A percentile compares a stretch with the other conserved stretches of the same genome.
Evolutionary conservation across 2,797 vertebrate genomes (phyloP).

Genomic region (Avahi laniger): DNA sequence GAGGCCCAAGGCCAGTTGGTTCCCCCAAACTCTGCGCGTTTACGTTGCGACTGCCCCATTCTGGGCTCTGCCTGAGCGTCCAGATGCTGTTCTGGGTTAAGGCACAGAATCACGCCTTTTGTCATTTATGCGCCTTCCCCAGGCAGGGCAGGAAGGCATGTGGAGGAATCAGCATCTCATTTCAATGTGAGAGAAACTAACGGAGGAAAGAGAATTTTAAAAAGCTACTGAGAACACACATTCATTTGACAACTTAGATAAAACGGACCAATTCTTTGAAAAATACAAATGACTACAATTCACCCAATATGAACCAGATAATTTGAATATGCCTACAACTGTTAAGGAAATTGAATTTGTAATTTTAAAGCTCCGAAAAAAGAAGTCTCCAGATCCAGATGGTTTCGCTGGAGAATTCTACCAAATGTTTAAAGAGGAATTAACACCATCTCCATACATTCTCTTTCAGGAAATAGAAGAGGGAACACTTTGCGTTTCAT

Average conservation of each 20-base stretch:
- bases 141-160: not conserved
- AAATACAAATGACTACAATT: constrained; percentile 34
- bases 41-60: not conserved
- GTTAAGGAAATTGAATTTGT: constrained; percentile 32
- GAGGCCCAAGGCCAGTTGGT: not conserved
- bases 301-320: not conserved
- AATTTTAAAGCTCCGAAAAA: constrained; percentile 42
- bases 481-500: not conserved
- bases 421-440: constrained; percentile 37
- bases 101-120: not conserved
- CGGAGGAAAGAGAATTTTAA: not conserved
- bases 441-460: not conserved
- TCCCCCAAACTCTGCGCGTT: not conserved
- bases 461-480: constrained; percentile 18
- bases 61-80: not conserved
- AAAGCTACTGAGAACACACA: not conserved
- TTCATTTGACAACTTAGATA: not conserved
- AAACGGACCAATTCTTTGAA: constrained; percentile 7
- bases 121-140: not conserved
- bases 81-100: not conserved
- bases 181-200: not conserved
- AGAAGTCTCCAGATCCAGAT: constrained; percentile 37
- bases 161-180: not conserved
- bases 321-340: constrained; percentile 37
- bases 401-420: constrained; percentile 27